A percentile compares a stretch with the other conserved stretches of the same genome.
Evolutionary conservation across 2,113 vertebrate genomes (phyloP).

Genomic region (Eulemur macaco): DNA sequence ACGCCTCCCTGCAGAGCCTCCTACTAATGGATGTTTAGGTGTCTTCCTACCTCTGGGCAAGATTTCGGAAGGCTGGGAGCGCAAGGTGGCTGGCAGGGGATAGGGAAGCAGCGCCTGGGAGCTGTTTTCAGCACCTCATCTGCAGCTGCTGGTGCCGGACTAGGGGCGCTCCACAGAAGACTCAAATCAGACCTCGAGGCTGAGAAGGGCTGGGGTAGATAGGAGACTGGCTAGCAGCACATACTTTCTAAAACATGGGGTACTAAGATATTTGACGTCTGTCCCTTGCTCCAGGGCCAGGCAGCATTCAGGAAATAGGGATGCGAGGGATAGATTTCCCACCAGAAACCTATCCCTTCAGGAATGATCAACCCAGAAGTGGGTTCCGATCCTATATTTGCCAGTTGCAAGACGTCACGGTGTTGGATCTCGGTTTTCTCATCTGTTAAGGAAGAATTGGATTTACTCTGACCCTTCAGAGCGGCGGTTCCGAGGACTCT

Average conservation of each 20-base stretch:
- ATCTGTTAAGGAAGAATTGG: background rate
- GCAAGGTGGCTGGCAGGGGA: background rate
- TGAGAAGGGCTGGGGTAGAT: background rate
- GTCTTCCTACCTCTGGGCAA: background rate
- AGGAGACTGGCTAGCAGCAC: background rate
- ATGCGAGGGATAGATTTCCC: background rate
- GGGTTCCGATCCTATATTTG: background rate
- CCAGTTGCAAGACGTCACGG: background rate
- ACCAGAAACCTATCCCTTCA: background rate
- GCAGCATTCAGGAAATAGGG: background rate
- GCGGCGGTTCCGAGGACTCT: background rate
- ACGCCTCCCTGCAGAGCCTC: background rate
- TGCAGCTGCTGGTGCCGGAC: too few relatives aligned
- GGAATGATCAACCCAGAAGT: background rate
- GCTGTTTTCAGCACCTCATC: background rate
- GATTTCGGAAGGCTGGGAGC: accelerated
- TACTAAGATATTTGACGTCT: background rate
- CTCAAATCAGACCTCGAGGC: background rate
- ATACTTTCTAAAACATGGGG: background rate
- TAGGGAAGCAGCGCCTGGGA: background rate
- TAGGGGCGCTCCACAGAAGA: background rate
- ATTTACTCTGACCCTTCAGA: background rate
- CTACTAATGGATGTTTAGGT: background rate
- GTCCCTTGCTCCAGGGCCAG: background rate
- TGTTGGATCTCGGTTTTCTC: background rate